Percentiles rank a stretch among this genome's conserved stretches.
Evolutionary conservation across 2,797 vertebrate genomes (phyloP).

Genomic region (Hippopotamyrus pictus): DNA sequence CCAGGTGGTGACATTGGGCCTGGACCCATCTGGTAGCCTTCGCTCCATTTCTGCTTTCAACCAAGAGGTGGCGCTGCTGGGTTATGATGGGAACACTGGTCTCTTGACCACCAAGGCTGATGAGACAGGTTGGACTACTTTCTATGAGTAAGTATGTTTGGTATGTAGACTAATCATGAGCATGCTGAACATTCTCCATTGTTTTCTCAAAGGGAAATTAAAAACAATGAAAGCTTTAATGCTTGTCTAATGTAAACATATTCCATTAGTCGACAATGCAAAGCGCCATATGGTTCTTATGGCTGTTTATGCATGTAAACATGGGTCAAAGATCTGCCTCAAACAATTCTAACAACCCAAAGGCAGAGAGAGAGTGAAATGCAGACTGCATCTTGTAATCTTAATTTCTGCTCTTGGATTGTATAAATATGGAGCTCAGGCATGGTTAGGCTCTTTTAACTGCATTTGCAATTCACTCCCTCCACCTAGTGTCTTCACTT

Average conservation of each 20-base stretch:
- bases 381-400: neutral
- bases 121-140: slow-evolving; percentile 97
- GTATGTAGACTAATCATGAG: slow-evolving; percentile 16
- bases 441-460: neutral
- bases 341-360: neutral
- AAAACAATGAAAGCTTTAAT: neutral
- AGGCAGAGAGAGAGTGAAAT: neutral
- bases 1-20: slow-evolving; percentile 85
- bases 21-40: slow-evolving; percentile 81
- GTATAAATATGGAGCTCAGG: neutral
- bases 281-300: neutral
- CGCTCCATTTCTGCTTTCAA: slow-evolving; percentile 83
- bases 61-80: slow-evolving; percentile 88
- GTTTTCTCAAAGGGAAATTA: slow-evolving; percentile 1
- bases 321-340: neutral
- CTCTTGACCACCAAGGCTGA: slow-evolving; percentile 94
- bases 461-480: neutral
- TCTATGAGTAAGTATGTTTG: slow-evolving; percentile 85
- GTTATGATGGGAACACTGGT: slow-evolving; percentile 86
- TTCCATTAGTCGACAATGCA: neutral
- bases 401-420: neutral
- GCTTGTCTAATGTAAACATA: neutral
- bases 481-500: neutral
- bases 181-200: neutral
- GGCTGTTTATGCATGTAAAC: slow-evolving; percentile 1